Conservation (phyloP, 2,797 vertebrate species). For the Avahi laniger region DNA sequence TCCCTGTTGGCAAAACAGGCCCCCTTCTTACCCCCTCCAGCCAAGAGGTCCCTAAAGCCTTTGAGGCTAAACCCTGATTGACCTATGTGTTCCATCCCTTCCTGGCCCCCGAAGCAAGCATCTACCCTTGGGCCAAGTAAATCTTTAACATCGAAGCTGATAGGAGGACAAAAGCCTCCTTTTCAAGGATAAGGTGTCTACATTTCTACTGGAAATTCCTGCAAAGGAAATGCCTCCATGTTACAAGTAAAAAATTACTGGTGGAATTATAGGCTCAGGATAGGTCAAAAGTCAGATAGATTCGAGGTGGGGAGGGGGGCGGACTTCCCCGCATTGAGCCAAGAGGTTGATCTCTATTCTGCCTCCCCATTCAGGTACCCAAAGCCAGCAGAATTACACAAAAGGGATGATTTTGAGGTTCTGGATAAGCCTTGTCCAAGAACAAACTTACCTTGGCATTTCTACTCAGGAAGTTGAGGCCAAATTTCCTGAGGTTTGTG, state of each 20-base stretch:
- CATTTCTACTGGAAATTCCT: background rate
- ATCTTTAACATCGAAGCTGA: background rate
- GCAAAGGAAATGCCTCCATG: background rate
- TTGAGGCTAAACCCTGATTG: background rate
- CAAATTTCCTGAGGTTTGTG: slow-evolving; percentile 87
- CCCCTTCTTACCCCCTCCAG: background rate
- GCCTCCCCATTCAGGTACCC: background rate
- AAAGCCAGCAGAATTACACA: background rate
- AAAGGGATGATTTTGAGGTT: background rate
- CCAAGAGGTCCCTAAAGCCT: background rate
- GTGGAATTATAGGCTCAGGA: background rate
- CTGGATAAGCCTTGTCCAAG: background rate
- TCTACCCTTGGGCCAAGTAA: background rate
- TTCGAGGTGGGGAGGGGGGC: background rate
- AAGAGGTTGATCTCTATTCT: background rate
- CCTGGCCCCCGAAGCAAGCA: background rate
- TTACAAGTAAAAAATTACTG: background rate
- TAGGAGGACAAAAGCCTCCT: background rate
- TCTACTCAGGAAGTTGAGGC: slow-evolving; percentile 87
- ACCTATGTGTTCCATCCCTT: background rate
- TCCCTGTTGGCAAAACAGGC: background rate
- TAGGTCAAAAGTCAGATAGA: background rate
- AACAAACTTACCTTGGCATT: slow-evolving; percentile 90
- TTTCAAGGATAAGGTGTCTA: background rate
- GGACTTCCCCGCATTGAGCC: background rate